A percentile compares a stretch with the other conserved stretches of the same genome.
Conservation (phyloP, 2,797 vertebrate species). For the Thamnophis elegans region DNA sequence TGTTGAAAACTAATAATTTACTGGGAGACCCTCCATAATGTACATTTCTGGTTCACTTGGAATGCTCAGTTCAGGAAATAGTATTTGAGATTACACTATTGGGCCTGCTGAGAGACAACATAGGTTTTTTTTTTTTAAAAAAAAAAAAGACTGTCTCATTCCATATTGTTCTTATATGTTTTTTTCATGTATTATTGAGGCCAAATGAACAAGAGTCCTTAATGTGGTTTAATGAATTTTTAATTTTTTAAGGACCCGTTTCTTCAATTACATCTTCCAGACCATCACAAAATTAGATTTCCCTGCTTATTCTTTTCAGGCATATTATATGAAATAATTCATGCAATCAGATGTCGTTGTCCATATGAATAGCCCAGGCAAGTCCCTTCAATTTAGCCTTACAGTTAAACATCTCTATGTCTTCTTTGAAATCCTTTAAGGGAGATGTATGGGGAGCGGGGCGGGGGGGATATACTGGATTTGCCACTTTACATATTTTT, state of each 20-base stretch:
- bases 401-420: not conserved
- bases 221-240: not conserved
- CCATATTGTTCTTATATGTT: not conserved
- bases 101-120: constrained; percentile 12
- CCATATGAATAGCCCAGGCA: not conserved
- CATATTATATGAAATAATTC: not conserved
- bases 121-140: not conserved
- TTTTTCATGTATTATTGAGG: not conserved
- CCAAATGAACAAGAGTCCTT: not conserved
- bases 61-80: constrained; percentile 5
- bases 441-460: too few relatives aligned
- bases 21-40: constrained; percentile 30
- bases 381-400: not conserved
- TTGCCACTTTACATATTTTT: not conserved
- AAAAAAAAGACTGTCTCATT: not conserved
- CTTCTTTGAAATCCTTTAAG: not conserved
- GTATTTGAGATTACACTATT: not conserved
- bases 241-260: not conserved
- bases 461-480: not conserved
- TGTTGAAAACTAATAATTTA: constrained; percentile 32
- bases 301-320: not conserved
- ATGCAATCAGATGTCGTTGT: not conserved
- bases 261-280: not conserved
- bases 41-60: not conserved
- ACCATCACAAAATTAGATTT: not conserved